A percentile compares a stretch with the other conserved stretches of the same genome.
phyloP scores from a whole-genome alignment of 2,888 invertebrate genomes.

The Leptopilina myrica region DNA sequence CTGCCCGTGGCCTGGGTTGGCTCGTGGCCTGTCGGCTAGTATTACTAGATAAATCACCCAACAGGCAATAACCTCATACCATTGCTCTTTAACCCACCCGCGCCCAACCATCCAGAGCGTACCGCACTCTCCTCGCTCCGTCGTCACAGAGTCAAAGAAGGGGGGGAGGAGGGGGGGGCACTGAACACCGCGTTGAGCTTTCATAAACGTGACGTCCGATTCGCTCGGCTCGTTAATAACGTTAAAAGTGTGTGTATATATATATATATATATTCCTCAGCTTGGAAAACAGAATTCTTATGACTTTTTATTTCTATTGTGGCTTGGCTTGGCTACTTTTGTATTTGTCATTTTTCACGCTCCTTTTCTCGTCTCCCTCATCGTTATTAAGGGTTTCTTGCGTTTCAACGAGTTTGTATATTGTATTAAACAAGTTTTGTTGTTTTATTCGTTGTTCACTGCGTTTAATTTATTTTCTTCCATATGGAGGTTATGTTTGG shows the following conservation, averaged over 20 bases:
- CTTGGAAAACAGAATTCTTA: conserved; percentile 58
- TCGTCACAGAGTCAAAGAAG: conserved; percentile 14
- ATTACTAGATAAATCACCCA: conserved; percentile 77
- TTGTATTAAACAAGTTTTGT: too few species aligned
- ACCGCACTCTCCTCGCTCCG: conserved; percentile 41
- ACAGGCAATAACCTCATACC: conserved; percentile 76
- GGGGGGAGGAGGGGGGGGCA: conserved; percentile 2
- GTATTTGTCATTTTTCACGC: conserved; percentile 30
- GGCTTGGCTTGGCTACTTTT: conserved; percentile 10
- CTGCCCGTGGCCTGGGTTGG: conserved; percentile 62
- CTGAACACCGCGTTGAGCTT: conserved; percentile 53
- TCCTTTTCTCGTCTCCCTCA: not conserved
- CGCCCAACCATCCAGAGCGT: conserved; percentile 48
- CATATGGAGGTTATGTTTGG: too few species aligned
- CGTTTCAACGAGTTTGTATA: conserved; percentile 1
- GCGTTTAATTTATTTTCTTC: too few species aligned
- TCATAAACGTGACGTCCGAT: conserved; percentile 49
- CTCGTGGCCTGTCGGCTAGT: conserved; percentile 75
- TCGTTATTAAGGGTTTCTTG: not conserved
- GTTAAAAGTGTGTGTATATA: conserved; percentile 49
- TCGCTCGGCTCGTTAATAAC: conserved; percentile 60
- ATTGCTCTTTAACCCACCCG: conserved; percentile 49
- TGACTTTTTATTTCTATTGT: conserved; percentile 26
- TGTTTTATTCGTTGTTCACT: too few species aligned
- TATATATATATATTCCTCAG: conserved; percentile 6